phyloP scores from a whole-genome alignment of 2,888 invertebrate genomes.

The Cantharis lateralis region DNA sequence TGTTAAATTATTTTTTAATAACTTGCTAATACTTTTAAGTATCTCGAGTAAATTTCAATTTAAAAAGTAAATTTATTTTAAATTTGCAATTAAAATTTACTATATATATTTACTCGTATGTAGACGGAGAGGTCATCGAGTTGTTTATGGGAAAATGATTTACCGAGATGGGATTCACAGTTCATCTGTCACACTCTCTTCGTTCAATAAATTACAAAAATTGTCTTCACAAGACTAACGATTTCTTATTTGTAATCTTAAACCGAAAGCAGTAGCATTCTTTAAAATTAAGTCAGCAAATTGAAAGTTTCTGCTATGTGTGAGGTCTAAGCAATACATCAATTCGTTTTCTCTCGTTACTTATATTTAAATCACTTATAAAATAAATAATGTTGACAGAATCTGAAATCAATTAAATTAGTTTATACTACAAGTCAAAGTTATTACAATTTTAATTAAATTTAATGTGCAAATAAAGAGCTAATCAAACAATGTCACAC shows the following conservation, averaged over 20 bases:
- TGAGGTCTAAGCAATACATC: conserved; percentile 12
- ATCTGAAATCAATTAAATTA: conserved; percentile 27
- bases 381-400: conserved; percentile 30
- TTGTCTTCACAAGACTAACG: conserved; percentile 6
- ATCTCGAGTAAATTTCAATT: background rate
- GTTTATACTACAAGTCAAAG: conserved; percentile 20
- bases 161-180: conserved; percentile 55
- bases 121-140: background rate
- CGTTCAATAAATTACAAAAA: conserved; percentile 7
- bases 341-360: conserved; percentile 18
- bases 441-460: conserved; percentile 28
- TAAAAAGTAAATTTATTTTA: background rate
- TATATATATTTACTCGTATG: background rate
- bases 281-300: background rate
- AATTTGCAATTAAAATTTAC: background rate
- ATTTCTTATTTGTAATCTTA: background rate
- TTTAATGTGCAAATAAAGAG: conserved; percentile 24
- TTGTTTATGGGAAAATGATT: conserved; percentile 53
- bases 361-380: conserved; percentile 25
- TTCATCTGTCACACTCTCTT: conserved; percentile 48
- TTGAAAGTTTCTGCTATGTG: conserved; percentile 13
- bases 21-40: background rate
- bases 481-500: conserved; percentile 10
- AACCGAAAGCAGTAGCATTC: background rate
- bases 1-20: background rate